phyloP scores from a whole-genome alignment of 2,888 invertebrate species.

The Orgyia antiqua region DNA sequence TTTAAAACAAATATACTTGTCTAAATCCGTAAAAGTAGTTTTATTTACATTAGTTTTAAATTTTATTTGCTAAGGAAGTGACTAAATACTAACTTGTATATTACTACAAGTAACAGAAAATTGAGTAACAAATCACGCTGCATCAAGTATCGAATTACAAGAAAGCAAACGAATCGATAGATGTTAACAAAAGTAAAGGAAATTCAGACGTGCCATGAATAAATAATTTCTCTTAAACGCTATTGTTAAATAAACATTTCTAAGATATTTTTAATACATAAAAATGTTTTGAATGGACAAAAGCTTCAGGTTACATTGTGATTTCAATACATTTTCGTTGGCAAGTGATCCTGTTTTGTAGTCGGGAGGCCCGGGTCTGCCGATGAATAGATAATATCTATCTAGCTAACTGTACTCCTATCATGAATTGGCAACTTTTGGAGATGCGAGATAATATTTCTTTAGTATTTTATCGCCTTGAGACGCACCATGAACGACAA shows the following conservation, averaged over 20 bases:
- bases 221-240: constrained; percentile 63
- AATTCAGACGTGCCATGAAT: constrained; percentile 62
- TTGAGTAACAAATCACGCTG: constrained; percentile 24
- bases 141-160: constrained; percentile 30
- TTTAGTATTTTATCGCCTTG: constrained; percentile 32
- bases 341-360: constrained; percentile 69
- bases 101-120: no score
- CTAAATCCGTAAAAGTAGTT: no score
- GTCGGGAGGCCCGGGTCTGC: constrained; percentile 48
- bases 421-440: constrained; percentile 64
- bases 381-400: constrained; percentile 72
- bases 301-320: constrained; percentile 67
- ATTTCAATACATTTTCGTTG: constrained; percentile 72
- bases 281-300: constrained; percentile 61
- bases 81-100: no score
- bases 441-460: constrained; percentile 37
- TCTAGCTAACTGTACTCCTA: constrained; percentile 58
- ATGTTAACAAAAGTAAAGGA: constrained; percentile 44
- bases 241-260: constrained; percentile 65
- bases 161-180: constrained; percentile 37
- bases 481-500: constrained; percentile 24
- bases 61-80: no score
- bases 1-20: no score
- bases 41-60: no score
- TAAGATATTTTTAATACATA: constrained; percentile 37